Evolutionary conservation across 2,113 vertebrate genomes (phyloP).

Genomic region (Odocoileus hemionus): DNA sequence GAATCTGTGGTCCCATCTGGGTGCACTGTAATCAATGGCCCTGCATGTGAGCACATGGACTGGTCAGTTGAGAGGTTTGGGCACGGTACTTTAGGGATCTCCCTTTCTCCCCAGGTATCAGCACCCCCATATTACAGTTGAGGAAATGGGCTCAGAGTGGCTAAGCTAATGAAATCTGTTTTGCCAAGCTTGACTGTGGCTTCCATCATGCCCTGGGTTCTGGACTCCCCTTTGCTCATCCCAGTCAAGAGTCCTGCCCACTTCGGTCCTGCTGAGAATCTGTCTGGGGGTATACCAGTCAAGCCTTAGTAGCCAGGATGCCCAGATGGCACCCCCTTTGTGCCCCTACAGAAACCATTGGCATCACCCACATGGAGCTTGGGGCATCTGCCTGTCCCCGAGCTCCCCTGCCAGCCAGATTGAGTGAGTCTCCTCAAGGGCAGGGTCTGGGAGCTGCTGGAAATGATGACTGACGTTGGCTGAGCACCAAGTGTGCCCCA

Average conservation of each 20-base stretch:
- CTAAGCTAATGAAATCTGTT: not conserved
- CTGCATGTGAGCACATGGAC: accelerated
- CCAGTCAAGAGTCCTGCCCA: not conserved
- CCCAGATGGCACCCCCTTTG: not conserved
- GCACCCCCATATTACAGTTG: too few relatives aligned
- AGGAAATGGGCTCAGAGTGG: not conserved
- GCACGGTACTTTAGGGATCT: not conserved
- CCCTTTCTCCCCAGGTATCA: not conserved
- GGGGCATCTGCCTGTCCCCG: not conserved
- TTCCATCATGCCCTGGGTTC: not conserved
- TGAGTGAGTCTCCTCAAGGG: not conserved
- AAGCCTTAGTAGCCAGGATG: not conserved
- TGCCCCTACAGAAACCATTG: not conserved
- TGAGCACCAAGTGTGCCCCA: not conserved
- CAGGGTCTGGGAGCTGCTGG: not conserved
- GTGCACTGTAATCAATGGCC: not conserved
- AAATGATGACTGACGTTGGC: not conserved
- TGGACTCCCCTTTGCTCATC: not conserved
- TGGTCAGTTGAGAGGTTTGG: not conserved
- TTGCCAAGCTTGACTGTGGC: not conserved
- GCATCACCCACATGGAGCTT: not conserved
- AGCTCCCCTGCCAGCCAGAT: not conserved
- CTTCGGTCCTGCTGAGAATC: not conserved
- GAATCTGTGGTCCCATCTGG: not conserved
- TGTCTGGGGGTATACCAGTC: not conserved